Evolutionary conservation across 2,113 vertebrate species (phyloP), one percentile per base, ranked within the genome.

Genomic region (Thunnus maccoyii): DNA sequence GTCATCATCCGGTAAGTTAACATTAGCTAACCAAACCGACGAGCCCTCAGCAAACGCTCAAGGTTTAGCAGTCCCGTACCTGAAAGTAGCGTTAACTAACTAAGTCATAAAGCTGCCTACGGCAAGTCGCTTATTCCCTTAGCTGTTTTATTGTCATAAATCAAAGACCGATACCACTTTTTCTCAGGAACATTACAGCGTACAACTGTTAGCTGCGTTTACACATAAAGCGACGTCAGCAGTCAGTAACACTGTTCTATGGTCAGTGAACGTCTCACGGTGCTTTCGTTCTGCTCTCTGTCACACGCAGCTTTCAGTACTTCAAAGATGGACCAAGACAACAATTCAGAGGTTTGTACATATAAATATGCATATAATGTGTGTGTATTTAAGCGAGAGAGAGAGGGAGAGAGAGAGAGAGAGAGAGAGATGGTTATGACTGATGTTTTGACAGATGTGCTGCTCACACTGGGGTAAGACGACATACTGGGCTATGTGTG

Each of bases 271-370:
- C 78, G 76, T 27, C 50, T 79, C 83, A 82, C 50, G 2, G 69
- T 72, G 20, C 61, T 44, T 65, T 60, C 46, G 15, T 58, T 80
- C 10, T 85, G 70, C 16, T 57, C 5, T 86, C 44, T 86, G 20
- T 83, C 48, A 17, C 63, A 61, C 50, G 12, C 81, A 85, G 82
- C 61, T 75, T 17, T 68, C 32, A 82, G 66, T 67, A 65, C 18
- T 87, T 76, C 74, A 66, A 76, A 41, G 83, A 96, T 95, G 95
- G 94, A 96, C 54, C 92, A 91, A 78, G 92, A 89, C 81, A 94
- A 89, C 89, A 94, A 91, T 36, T 91, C 91, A 9, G 94, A 95
- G 95, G 95, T 89, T 41, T 61, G 88, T 79, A 56, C n/a, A 51
- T 41, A 9, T 41, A 41, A 1, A 41, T 41, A 41, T 36, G 36